phyloP scores from a whole-genome alignment of 2,797 vertebrate genomes.

The Darevskia mixta region DNA sequence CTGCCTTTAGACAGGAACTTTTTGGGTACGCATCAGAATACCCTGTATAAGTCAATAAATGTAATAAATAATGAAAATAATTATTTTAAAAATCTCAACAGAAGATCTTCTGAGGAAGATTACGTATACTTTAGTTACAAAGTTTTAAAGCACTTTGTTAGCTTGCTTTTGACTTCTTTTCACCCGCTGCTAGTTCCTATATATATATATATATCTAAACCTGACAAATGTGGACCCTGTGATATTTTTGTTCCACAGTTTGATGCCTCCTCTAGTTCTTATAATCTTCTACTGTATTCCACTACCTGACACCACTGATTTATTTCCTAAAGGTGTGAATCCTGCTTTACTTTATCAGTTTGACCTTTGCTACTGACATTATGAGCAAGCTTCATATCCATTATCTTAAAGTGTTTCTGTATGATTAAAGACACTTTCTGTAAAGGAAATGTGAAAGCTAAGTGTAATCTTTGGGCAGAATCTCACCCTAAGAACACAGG shows the following conservation, averaged over 20 bases:
- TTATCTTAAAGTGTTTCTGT: not conserved
- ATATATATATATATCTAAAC: constrained; percentile 7
- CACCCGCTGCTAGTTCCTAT: not conserved
- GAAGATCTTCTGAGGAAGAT: not conserved
- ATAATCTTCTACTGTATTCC: constrained; percentile 27
- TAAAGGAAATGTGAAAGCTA: constrained; percentile 39
- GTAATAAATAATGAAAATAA: no score
- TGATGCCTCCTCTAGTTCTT: constrained; percentile 47
- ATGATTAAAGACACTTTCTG: constrained; percentile 34
- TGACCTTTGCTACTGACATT: constrained; percentile 45
- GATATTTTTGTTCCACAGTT: constrained; percentile 31
- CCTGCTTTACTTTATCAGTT: constrained; percentile 1
- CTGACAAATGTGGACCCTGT: not conserved
- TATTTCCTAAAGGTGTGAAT: constrained; percentile 34
- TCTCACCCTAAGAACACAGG: constrained; percentile 13
- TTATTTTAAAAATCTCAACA: not conserved
- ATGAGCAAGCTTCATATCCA: not conserved
- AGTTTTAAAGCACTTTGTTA: not conserved
- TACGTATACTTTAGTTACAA: not conserved
- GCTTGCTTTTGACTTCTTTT: not conserved
- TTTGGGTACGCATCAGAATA: no score
- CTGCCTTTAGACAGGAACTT: not conserved
- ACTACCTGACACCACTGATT: constrained; percentile 57
- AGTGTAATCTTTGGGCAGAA: constrained; percentile 28
- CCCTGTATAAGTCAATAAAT: no score